Base-by-base conservation (phyloP, 2,888 invertebrate species). In the Drosophila paramelanica region DNA sequence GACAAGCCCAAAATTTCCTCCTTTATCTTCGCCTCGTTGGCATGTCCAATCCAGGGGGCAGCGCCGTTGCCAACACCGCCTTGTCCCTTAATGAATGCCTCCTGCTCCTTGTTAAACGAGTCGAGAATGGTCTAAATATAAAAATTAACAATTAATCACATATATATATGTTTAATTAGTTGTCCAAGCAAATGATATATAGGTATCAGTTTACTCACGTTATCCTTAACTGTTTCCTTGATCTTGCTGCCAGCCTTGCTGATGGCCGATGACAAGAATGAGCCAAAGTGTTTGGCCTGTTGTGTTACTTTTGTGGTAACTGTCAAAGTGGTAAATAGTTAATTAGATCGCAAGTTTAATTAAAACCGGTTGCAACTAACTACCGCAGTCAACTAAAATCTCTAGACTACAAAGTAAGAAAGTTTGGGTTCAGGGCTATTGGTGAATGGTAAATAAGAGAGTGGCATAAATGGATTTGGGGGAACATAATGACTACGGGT, bases 71-170 rank as follows among this genome's bases (percentile, higher is more conserved):
- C 95, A 13, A 64, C 94, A 77, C 90, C 95, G 61, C 94, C 94
- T 93, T 98, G 97, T 60, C 96, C 96, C 91, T 97, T 97, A 89
- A 98, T 95, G 93, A 99, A 99, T 51, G 98, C 97, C 87, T 98
- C 98, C 92, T 99, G 98, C 92, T 99, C 99, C 91, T 97, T 97
- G 93, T 98, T 98, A 93, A 99, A 97, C 90, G 99, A 99, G 56
- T 98, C 98, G 89, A 99, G 94, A 92, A 99, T 96, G 92, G 97
- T 98, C 98, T 98, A 94, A 5, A 45, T 17, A 11, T 0, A 2
- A n/a, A 41, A n/a, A 38, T 0, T 2, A 7, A 7, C 1, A 23
- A 38, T 8, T 7, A 25, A 45, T 42, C 10, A 8, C 7, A n/a
- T 7, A 13, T 8, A 0, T 33, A 1, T 23, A 27, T 17, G 17